Conservation (phyloP, 2,113 vertebrate genomes). For the Melanostigma gelatinosum region DNA sequence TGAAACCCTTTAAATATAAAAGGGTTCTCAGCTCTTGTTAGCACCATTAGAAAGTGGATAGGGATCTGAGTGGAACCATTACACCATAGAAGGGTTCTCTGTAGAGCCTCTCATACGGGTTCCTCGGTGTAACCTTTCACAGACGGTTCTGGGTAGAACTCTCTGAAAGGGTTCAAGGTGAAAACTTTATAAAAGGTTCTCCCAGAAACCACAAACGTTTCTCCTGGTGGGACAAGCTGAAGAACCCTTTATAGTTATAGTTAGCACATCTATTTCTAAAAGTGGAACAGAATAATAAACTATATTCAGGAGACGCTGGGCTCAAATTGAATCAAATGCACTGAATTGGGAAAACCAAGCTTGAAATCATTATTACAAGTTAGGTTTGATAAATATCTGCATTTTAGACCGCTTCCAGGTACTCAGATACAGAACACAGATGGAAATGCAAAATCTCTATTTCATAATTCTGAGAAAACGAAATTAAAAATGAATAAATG, state of each 20-base stretch:
- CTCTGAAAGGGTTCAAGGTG: background rate
- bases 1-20: background rate
- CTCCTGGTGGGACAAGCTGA: no score
- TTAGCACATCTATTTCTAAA: background rate
- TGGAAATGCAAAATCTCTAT: background rate
- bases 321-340: slow-evolving; percentile 2
- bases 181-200: background rate
- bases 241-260: background rate
- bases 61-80: no score
- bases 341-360: slow-evolving; percentile 13
- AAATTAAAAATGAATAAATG: background rate
- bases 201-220: background rate
- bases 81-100: no score
- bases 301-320: background rate
- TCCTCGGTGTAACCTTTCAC: no score
- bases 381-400: slow-evolving; percentile 3
- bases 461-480: background rate
- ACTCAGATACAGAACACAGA: background rate
- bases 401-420: background rate
- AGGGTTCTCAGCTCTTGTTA: background rate
- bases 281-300: background rate
- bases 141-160: no score
- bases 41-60: background rate
- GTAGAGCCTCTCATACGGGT: no score
- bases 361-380: background rate